Evolutionary conservation across 1,140 invertebrate species (phyloP), one percentile per base, ranked within the genome.

Genomic region (Eciton burchellii): DNA sequence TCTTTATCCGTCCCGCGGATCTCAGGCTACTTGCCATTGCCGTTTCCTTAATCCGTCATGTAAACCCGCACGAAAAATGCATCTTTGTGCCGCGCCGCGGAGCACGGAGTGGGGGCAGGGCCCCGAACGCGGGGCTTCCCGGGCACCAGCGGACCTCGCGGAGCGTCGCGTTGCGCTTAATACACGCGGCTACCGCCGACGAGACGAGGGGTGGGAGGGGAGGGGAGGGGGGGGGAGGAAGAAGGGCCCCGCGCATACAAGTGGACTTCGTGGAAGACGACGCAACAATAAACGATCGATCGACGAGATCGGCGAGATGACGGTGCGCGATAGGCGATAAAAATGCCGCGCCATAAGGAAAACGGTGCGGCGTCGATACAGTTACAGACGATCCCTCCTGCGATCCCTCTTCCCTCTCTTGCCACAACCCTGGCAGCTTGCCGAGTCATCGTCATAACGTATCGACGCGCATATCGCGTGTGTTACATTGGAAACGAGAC

Each of bases 11-110:
- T 47, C 47, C 21, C 16, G 43, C 47, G 41, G 54, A 63, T 73
- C 72, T 56, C 29, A 77, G 63, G 70, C 81, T 41, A 82, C 60
- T n/a, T 45, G 59, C 26, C 60, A 57, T 66, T 68, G 60, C 52
- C 73, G 68, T 59, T 72, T 52, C 86, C 62, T 86, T 87, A 89
- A 89, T 87, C 83, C 88, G n/a, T 71, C 52, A 35, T 68, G 45
- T 63, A 82, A 66, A 29, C 45, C 54, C 45, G 72, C 16, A 85
- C 60, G 68, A 87, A 85, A 74, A 85, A 85, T 60, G 12, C 47
- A 63, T 56, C 70, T 87, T 85, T 85, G 76, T 84, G 76, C 19
- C 0, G 57, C 47, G 70, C 63, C 76, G 72, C 47, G 43, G 5
- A 24, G 19, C n/a, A n/a, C n/a, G 60, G 41, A 71, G 47, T 49